phyloP scores from a whole-genome alignment of 1,140 invertebrate species.

The Acromyrmex charruanus region DNA sequence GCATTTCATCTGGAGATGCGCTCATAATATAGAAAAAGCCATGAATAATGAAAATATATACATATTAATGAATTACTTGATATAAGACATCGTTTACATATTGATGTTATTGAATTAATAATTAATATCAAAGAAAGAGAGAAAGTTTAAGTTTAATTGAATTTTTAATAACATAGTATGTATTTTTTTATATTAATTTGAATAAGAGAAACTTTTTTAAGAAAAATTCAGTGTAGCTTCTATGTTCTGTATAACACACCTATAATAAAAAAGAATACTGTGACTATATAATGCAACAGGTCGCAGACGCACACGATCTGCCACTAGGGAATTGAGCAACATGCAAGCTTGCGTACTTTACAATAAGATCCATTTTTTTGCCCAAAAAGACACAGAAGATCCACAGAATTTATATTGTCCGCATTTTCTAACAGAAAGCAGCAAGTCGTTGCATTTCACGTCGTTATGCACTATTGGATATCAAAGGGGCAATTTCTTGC shows the following conservation, averaged over 20 bases:
- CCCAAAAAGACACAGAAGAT: background rate
- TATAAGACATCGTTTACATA: background rate
- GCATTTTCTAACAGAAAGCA: background rate
- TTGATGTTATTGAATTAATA: background rate
- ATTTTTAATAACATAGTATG: background rate
- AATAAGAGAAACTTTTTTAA: background rate
- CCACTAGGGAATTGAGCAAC: constrained; percentile 42
- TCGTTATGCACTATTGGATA: background rate
- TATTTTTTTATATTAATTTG: background rate
- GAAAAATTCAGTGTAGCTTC: background rate
- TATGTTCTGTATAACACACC: background rate
- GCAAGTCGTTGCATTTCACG: background rate
- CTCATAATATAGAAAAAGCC: constrained; percentile 10
- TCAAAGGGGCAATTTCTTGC: too few relatives aligned
- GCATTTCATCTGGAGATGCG: constrained; percentile 29
- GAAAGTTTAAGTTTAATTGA: background rate
- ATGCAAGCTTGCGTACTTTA: constrained; percentile 11
- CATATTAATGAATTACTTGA: constrained; percentile 20
- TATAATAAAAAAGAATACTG: constrained; percentile 45
- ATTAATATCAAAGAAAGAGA: background rate
- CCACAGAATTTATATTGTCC: background rate
- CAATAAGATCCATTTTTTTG: constrained; percentile 43
- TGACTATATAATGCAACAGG: constrained; percentile 53
- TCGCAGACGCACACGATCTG: constrained; percentile 43
- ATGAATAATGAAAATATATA: background rate